Base-by-base conservation (phyloP, 2,888 invertebrate genomes). In the Acrobeloides nanus region DNA sequence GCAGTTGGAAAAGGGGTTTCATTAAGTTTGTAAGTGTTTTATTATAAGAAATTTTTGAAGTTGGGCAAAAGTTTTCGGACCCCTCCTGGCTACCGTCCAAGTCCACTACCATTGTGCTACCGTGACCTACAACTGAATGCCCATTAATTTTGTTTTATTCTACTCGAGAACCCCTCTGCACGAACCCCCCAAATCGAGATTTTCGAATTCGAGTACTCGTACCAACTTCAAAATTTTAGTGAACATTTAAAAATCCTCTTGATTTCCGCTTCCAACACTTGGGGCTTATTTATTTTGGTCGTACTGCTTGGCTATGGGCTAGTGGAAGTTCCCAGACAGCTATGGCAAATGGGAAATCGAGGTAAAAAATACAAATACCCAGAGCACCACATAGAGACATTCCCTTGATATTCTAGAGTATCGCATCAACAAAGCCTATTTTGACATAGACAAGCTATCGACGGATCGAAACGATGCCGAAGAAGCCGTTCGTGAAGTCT, bases 191-290 rank as follows among this genome's bases (percentile, higher is more conserved):
- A n/a, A n/a, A 37, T 37, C 21, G 3, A 15, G 2, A 27, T 40
- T n/a, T 40, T 40, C 18, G 40, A 26, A 37, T 35, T 15, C 21
- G 26, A 42, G n/a, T 42, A 21, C 17, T 29, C 33, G 15, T 46
- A 6, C 44, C 12, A 31, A 8, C 15, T 18, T 18, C 10, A 8
- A 6, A 20, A 12, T 49, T 64, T 55, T 48, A 70, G 71, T 64
- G 81, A 82, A 48, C 88, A 92, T 75, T 79, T 97, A 27, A 95
- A 93, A 78, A 87, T 90, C 0, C 90, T 99, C 60, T 89, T 93
- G 21, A 89, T 95, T 3, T 89, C 93, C 15, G 95, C 97, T 3
- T 92, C 92, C 71, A 99, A 99, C 75, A 97, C 97, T 0, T 99
- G 97, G 97, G 97, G 97, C 48, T 79, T 99, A 43, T 90, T 95